Evolutionary conservation across 2,888 invertebrate genomes (phyloP).

Genomic region (Chrysolina haemoptera): DNA sequence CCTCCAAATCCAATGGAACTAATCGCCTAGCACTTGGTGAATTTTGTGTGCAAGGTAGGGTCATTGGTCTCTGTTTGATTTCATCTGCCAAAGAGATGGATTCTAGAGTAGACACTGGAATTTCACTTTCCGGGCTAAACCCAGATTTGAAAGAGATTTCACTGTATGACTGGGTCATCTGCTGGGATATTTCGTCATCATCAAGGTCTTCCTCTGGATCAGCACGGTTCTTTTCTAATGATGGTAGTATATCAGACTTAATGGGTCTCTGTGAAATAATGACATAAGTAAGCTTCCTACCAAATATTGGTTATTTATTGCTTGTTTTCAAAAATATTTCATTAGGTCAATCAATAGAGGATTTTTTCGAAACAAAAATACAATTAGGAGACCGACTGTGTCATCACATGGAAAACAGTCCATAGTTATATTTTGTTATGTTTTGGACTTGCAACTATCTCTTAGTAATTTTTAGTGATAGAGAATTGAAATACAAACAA

Average conservation of each 20-base stretch:
- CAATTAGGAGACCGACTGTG: too few species aligned
- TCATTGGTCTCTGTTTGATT: constrained; percentile 65
- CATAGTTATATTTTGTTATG: too few species aligned
- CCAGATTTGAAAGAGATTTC: constrained; percentile 84
- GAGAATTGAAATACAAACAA: too few species aligned
- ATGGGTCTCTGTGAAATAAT: constrained; percentile 52
- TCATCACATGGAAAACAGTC: too few species aligned
- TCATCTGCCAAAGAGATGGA: constrained; percentile 64
- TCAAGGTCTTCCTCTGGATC: constrained; percentile 49
- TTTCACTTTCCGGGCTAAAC: constrained; percentile 70
- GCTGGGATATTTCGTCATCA: constrained; percentile 75
- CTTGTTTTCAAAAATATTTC: too few species aligned
- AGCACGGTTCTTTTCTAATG: constrained; percentile 44
- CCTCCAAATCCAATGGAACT: constrained; percentile 79
- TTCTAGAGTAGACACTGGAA: constrained; percentile 65
- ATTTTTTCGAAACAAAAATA: too few species aligned
- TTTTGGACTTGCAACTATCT: too few species aligned
- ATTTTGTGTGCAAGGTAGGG: constrained; percentile 63
- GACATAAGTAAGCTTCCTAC: background rate
- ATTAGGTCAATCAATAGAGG: too few species aligned
- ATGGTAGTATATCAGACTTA: constrained; percentile 50
- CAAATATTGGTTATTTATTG: background rate
- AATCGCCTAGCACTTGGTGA: constrained; percentile 55
- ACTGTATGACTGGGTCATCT: constrained; percentile 86
- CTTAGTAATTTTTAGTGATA: too few species aligned